Base-by-base conservation (phyloP, 1,140 invertebrate species). In the Amphibalanus amphitrite region DNA sequence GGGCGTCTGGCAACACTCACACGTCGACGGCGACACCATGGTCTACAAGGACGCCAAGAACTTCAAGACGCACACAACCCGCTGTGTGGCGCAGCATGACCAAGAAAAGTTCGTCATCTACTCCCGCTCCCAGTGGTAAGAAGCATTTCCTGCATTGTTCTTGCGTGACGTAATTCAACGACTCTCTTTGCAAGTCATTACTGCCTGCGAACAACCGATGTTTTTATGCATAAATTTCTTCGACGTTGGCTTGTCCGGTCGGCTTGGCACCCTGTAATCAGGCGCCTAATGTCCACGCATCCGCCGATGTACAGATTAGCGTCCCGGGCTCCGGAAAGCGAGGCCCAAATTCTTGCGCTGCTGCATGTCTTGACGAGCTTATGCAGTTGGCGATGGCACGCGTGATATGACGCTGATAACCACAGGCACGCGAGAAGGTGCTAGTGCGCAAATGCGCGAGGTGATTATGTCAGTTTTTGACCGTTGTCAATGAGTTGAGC, bases 61-160 rank as follows among this genome's bases (percentile, higher is more conserved):
- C n/a, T 87, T 87, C 76, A 85, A 85, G 74, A 87, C 85, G 70
- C 86, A 85, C 74, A 86, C 84, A 0, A 83, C 86, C 47, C 82
- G 84, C 72, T 87, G 87, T 73, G 79, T 86, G 0, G 81, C 83
- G 40, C 78, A 82, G 0, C 78, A 79, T 20, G 74, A 78, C 69
- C 74, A 76, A 33, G 82, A 83, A 71, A 81, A 81, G 71, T 84
- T 80, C 76, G 74, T 83, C 6, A 80, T 86, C 6, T 84, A 82
- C 75, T 79, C 79, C 28, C 78, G 81, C 68, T 84, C 82, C 30
- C 84, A 86, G 77, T 86, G 85, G 84, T 81, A 74, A 75, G 74
- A 73, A 33, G 10, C 29, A 38, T 38, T 38, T 38, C 33, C 33
- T 38, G 30, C 28, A 33, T 74, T 29, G 28, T 71, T 72, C 59